Evolutionary conservation across 2,888 invertebrate species (phyloP), one percentile per base, ranked within the genome.

Genomic region (Philopedon plagiatum): DNA sequence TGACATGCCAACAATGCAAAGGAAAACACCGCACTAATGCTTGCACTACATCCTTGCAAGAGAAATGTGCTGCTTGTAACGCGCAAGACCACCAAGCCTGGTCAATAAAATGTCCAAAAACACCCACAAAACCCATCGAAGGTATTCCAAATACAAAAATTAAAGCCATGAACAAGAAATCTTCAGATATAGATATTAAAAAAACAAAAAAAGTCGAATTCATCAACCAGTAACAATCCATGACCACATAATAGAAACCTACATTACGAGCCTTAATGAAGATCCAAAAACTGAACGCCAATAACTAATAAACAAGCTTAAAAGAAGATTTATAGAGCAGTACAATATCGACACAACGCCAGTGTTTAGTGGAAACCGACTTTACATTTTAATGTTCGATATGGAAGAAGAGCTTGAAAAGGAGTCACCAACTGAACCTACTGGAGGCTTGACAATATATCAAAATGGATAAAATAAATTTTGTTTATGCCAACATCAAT

Each of bases 11-110:
- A 26, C 61, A 46, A 46, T 69, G 69, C 29, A 54, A 32, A 26
- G 60, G 32, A 46, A 56, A 57, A n/a, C 65, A 58, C 21, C 7
- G 7, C 29, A 61, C 29, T 11, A 5, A 18, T 0, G 7, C 9
- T 15, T 69, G 73, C 37, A 62, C 32, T 8, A 58, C 67, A 19
- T 26, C 60, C 1, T 32, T 62, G 5, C 32, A 64, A 13, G 58
- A 44, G 18, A 74, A 64, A 67, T 74, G 71, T 57, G 19, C 8
- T n/a, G 58, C 41, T 8, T 70, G 66, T 21, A 57, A 51, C 2
- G 19, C 69, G 5, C 51, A 56, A 21, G 62, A 73, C 18, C 65
- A 73, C 41, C 34, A n/a, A n/a, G n/a, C n/a, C n/a, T n/a, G n/a
- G n/a, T n/a, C n/a, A n/a, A n/a, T n/a, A n/a, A n/a, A n/a, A n/a